These are phyloP conservation scores for Bolinopsis microptera DNA, from an alignment of 37 sponge, comb jelly and placozoan genomes.

Conservation along the genomic window DNA sequence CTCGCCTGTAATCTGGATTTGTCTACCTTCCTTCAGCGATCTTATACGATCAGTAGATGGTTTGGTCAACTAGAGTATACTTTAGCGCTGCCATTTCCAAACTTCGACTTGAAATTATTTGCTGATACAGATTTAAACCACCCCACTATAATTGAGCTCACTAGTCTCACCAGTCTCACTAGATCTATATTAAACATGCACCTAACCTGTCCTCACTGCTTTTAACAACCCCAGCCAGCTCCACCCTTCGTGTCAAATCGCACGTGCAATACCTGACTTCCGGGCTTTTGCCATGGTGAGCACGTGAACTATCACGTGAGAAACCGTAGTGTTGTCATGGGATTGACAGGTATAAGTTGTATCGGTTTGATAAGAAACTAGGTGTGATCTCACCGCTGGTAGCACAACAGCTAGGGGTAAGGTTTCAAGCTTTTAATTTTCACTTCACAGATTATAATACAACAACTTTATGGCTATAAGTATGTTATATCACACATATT, in stretches of 20 bases:
- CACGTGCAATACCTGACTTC: not conserved
- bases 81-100: too few species aligned
- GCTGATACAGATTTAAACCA: not conserved
- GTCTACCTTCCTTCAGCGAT: too few species aligned
- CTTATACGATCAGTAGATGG: too few species aligned
- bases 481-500: not conserved
- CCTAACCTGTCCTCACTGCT: not conserved
- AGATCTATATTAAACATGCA: not conserved
- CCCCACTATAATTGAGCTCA: not conserved
- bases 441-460: not conserved
- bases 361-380: not conserved
- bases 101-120: too few species aligned
- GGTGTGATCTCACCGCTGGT: not conserved
- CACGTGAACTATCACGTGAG: not conserved
- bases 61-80: too few species aligned
- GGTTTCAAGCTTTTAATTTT: not conserved
- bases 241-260: not conserved
- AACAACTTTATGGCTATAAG: too few species aligned
- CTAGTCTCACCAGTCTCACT: not conserved
- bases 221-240: not conserved
- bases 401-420: not conserved
- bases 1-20: too few species aligned
- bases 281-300: not conserved
- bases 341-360: not conserved
- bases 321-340: not conserved